These are phyloP conservation scores for Drosophila niveifrons DNA, from an alignment of 2,888 invertebrate species.

Conservation along the genomic window DNA sequence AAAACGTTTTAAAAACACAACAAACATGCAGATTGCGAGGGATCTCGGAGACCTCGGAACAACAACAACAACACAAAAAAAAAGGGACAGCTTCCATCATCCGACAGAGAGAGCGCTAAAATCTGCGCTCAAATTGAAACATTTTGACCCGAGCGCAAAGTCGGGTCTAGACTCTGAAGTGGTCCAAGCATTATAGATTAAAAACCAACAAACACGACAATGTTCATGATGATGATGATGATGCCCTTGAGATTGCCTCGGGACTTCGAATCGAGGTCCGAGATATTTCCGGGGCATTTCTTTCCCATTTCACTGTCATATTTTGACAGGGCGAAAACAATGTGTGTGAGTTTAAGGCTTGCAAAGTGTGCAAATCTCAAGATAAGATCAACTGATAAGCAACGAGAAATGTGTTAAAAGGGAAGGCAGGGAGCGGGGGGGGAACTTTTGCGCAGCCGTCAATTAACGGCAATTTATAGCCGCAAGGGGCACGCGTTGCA, in stretches of 20 bases:
- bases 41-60: not conserved
- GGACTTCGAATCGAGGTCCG: not conserved
- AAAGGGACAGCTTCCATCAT: conserved; percentile 3
- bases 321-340: conserved; percentile 59
- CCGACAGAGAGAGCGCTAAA: conserved; percentile 77
- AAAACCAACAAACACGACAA: conserved; percentile 47
- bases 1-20: conserved; percentile 73
- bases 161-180: conserved; percentile 52
- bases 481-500: conserved; percentile 51
- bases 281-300: conserved; percentile 20
- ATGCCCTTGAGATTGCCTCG: conserved; percentile 12
- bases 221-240: conserved; percentile 12
- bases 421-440: not conserved
- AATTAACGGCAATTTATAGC: conserved; percentile 68
- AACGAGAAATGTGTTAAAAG: not conserved
- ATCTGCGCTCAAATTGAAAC: conserved; percentile 78
- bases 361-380: conserved; percentile 19
- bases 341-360: conserved; percentile 13
- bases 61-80: too few species aligned
- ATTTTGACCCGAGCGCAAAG: conserved; percentile 69
- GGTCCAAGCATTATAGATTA: conserved; percentile 66
- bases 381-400: conserved; percentile 30
- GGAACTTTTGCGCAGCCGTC: conserved; percentile 51
- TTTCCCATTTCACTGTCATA: conserved; percentile 40
- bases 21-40: conserved; percentile 70